phyloP scores from a whole-genome alignment of 2,888 invertebrate species.

The Oscheius sp. region DNA sequence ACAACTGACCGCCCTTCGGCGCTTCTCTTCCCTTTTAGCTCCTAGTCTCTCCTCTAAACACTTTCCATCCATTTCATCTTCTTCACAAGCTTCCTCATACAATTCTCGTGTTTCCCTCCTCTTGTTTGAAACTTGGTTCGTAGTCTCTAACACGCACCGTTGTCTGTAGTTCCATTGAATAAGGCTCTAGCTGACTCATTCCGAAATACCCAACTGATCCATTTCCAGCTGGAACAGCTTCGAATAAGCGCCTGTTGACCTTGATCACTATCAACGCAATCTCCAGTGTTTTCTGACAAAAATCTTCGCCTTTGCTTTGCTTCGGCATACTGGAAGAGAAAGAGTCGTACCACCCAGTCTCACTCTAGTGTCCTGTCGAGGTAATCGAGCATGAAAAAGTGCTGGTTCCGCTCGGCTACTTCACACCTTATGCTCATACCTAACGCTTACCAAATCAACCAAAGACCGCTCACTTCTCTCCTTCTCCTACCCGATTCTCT shows the following conservation, averaged over 20 bases:
- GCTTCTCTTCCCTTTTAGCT: conserved; percentile 25
- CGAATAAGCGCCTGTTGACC: background rate
- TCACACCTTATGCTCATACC: background rate
- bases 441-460: too few species aligned
- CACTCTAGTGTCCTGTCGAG: background rate
- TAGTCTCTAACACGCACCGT: too few species aligned
- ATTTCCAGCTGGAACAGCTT: too few species aligned
- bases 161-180: too few species aligned
- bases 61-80: background rate
- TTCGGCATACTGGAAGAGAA: too few species aligned
- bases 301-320: too few species aligned
- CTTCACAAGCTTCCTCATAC: background rate
- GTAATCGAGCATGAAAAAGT: conserved; percentile 7
- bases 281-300: too few species aligned
- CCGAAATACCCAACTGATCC: too few species aligned
- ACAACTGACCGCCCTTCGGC: conserved; percentile 27
- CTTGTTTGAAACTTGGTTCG: too few species aligned
- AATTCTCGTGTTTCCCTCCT: background rate
- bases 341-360: too few species aligned
- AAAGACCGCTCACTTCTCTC: too few species aligned
- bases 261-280: background rate
- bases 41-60: conserved; percentile 3
- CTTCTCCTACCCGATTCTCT: conserved; percentile 3
- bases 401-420: conserved; percentile 25
- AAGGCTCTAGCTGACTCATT: too few species aligned